Conservation (phyloP, 2,888 invertebrate genomes). For the Megastigmus dorsalis region DNA sequence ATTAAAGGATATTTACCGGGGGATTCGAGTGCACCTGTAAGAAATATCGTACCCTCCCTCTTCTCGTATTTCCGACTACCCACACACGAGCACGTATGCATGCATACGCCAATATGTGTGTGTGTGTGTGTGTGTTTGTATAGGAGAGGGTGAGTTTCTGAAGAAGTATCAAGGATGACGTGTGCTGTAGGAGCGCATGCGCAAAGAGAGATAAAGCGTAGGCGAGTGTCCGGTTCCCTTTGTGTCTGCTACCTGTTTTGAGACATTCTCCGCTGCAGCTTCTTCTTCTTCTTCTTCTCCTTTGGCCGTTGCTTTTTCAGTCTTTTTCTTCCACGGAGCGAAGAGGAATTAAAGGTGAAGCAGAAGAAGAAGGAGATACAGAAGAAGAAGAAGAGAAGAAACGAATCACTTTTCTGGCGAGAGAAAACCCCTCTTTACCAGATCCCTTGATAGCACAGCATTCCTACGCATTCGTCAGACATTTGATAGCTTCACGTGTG, state of each 20-base stretch:
- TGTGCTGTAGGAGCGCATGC: too few species aligned
- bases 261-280: constrained; percentile 64
- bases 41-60: constrained; percentile 50
- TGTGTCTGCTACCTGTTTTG: constrained; percentile 73
- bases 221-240: constrained; percentile 71
- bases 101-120: too few species aligned
- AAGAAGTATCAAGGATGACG: neutral
- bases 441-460: constrained; percentile 72
- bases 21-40: constrained; percentile 66
- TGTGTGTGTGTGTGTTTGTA: too few species aligned
- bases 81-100: neutral
- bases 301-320: constrained; percentile 58
- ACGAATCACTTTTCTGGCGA: constrained; percentile 34
- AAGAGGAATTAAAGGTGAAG: constrained; percentile 48
- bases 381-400: constrained; percentile 44
- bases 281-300: constrained; percentile 51
- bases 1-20: constrained; percentile 67
- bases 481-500: constrained; percentile 70
- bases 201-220: constrained; percentile 35
- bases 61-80: neutral
- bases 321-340: constrained; percentile 11
- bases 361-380: constrained; percentile 57
- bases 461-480: constrained; percentile 73
- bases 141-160: constrained; percentile 33
- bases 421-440: constrained; percentile 41